Percentiles rank a stretch among this genome's conserved stretches.
Evolutionary conservation across 2,113 vertebrate species (phyloP).

Genomic region (chimpanzee (Pan troglodytes)): NHGRI_mPanTro3-v2.1_pri NC_072403.2:42650001-42650500

Average conservation of each 20-base stretch:
- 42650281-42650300: constrained; percentile 54
- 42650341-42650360: neutral
- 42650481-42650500: rapidly evolving
- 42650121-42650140: neutral
- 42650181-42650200: constrained; percentile 54
- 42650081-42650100: neutral
- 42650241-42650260: constrained; percentile 68
- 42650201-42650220: constrained; percentile 59
- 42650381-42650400: neutral
- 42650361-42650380: neutral
- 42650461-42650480: rapidly evolving
- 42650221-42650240: constrained; percentile 79
- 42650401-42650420: neutral
- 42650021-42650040: neutral
- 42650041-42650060: neutral
- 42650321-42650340: constrained; percentile 17
- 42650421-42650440: no score
- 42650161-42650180: neutral
- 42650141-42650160: constrained; percentile 54
- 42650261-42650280: constrained; percentile 45
- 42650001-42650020: neutral
- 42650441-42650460: neutral
- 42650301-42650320: constrained; percentile 45
- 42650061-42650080: neutral
- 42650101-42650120: neutral